Percentiles rank a stretch among this genome's conserved stretches.
Evolutionary conservation across 2,888 invertebrate genomes (phyloP).

Genomic region (Herminia tarsipennalis): DNA sequence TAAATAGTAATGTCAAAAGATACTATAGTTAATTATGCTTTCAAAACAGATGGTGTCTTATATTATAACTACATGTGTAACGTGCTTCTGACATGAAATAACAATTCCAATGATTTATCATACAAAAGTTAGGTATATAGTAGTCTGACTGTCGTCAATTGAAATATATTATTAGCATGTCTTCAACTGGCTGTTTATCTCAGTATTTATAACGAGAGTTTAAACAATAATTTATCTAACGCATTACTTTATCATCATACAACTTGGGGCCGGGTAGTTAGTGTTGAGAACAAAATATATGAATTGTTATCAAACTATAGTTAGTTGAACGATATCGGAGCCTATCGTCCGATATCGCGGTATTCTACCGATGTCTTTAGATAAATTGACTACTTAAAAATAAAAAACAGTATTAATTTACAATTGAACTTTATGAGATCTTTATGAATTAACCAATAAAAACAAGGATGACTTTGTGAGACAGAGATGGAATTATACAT

Average conservation of each 20-base stretch:
- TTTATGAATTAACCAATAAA: conserved; percentile 5
- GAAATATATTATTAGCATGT: conserved; percentile 16
- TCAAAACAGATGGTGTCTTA: too few relatives aligned
- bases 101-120: conserved; percentile 17
- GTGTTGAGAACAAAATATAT: conserved; percentile 24
- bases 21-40: too few relatives aligned
- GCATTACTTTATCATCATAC: conserved; percentile 32
- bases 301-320: conserved; percentile 22
- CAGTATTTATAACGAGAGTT: conserved; percentile 28
- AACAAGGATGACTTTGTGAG: conserved; percentile 10
- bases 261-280: conserved; percentile 36
- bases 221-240: conserved; percentile 40
- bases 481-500: conserved; percentile 3
- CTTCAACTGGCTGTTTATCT: conserved; percentile 5
- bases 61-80: conserved; percentile 3
- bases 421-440: conserved; percentile 11
- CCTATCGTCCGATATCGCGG: conserved; percentile 24
- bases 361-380: conserved; percentile 34
- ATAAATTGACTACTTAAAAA: conserved; percentile 12
- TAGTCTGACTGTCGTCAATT: conserved; percentile 13
- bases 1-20: too few relatives aligned
- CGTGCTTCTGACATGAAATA: conserved; percentile 22
- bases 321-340: conserved; percentile 21
- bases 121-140: conserved; percentile 38
- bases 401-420: conserved; percentile 8